A percentile compares a stretch with the other conserved stretches of the same genome.
Conservation (phyloP, 1,140 invertebrate genomes). For the Drosophila cardini region DNA sequence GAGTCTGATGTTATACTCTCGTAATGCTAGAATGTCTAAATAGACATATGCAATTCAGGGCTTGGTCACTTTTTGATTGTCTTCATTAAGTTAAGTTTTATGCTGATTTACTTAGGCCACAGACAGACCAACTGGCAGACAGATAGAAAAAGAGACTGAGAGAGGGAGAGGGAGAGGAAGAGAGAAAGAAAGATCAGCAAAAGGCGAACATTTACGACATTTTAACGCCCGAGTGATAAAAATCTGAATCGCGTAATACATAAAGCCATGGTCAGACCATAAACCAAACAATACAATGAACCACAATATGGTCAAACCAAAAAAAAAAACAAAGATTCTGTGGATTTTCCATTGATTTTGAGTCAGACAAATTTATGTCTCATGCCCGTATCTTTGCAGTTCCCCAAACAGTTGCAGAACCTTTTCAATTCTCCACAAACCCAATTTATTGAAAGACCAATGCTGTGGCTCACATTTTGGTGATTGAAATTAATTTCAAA, state of each 20-base stretch:
- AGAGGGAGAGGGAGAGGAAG: background rate
- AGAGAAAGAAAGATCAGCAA: constrained; percentile 5
- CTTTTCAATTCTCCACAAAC: constrained; percentile 53
- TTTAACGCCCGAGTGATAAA: constrained; percentile 75
- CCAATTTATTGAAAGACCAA: constrained; percentile 42
- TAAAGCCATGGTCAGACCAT: constrained; percentile 50
- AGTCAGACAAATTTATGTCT: background rate
- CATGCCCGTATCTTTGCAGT: constrained; percentile 22
- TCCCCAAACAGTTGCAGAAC: constrained; percentile 20
- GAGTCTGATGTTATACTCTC: constrained; percentile 15
- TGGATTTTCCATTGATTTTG: constrained; percentile 40
- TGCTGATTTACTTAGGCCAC: constrained; percentile 81
- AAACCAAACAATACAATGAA: constrained; percentile 49
- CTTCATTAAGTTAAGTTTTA: constrained; percentile 83
- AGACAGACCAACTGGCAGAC: constrained; percentile 11
- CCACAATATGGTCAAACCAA: constrained; percentile 42
- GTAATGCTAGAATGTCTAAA: constrained; percentile 42
- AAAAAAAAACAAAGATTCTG: background rate
- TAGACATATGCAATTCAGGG: constrained; percentile 65
- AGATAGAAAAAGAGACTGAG: constrained; percentile 12
- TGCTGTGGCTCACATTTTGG: constrained; percentile 61
- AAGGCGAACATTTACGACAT: constrained; percentile 64
- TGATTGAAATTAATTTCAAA: constrained; percentile 83
- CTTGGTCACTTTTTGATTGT: constrained; percentile 76
- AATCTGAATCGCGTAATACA: constrained; percentile 62